phyloP scores from a whole-genome alignment of 2,888 invertebrate genomes.

The Busseola fusca region DNA sequence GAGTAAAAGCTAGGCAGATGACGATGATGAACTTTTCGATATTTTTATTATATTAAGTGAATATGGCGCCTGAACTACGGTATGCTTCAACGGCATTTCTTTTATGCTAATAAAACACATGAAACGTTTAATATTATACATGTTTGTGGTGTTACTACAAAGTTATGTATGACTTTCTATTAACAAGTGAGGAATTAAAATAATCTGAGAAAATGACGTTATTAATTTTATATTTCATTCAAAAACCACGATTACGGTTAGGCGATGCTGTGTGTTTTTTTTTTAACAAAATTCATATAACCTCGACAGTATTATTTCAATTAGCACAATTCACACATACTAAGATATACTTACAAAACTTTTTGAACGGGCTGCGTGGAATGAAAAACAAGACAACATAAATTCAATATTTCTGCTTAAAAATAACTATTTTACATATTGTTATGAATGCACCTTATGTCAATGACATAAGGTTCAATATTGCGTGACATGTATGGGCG shows the following conservation, averaged over 20 bases:
- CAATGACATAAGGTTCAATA: too few species aligned
- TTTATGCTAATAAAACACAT: too few species aligned
- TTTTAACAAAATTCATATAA: slow-evolving; percentile 16
- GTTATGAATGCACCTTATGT: too few species aligned
- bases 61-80: not conserved
- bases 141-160: slow-evolving; percentile 9
- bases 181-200: slow-evolving; percentile 9
- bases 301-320: slow-evolving; percentile 59
- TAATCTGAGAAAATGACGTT: slow-evolving; percentile 1
- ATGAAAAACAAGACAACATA: slow-evolving; percentile 62
- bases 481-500: too few species aligned
- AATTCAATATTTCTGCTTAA: slow-evolving; percentile 18
- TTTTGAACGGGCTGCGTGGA: slow-evolving; percentile 71
- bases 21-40: too few species aligned
- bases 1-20: too few species aligned
- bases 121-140: not conserved
- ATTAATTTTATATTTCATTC: slow-evolving; percentile 5
- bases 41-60: too few species aligned
- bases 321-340: slow-evolving; percentile 49
- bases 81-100: not conserved
- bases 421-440: not conserved
- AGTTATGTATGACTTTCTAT: slow-evolving; percentile 1
- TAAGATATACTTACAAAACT: slow-evolving; percentile 68
- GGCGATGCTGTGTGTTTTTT: slow-evolving; percentile 7
- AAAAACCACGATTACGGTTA: slow-evolving; percentile 40